Evolutionary conservation across 2,797 vertebrate species (phyloP).

Genomic region (Ara ararauna): DNA sequence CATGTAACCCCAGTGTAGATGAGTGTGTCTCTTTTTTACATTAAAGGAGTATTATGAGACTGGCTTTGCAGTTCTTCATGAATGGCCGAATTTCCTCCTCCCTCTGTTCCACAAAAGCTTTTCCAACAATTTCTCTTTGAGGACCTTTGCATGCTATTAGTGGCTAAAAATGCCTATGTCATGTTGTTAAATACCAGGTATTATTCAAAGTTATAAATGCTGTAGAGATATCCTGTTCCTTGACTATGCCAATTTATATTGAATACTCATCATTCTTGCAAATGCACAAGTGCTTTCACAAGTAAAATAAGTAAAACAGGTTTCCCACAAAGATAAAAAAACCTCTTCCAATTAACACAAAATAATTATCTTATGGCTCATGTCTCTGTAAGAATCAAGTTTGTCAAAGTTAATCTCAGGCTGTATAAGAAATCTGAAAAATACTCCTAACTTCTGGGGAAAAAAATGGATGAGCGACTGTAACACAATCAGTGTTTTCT

Average conservation of each 20-base stretch:
- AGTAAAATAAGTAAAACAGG: neutral
- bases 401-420: neutral
- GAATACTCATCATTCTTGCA: neutral
- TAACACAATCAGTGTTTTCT: neutral
- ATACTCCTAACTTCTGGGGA: too few relatives aligned
- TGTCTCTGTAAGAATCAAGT: neutral
- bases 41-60: neutral
- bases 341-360: neutral
- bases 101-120: neutral
- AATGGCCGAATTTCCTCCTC: neutral
- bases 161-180: neutral
- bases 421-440: neutral
- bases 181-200: neutral
- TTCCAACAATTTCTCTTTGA: neutral
- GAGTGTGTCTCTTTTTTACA: neutral
- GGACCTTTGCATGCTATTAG: neutral
- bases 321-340: neutral
- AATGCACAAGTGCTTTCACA: neutral
- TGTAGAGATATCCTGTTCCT: neutral
- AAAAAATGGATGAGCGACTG: neutral
- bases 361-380: neutral
- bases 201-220: neutral
- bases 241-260: neutral
- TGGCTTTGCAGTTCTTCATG: neutral
- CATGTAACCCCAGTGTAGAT: neutral